Base-by-base conservation (phyloP, 2,113 vertebrate species). In the Malurus alboscapulatus region DNA sequence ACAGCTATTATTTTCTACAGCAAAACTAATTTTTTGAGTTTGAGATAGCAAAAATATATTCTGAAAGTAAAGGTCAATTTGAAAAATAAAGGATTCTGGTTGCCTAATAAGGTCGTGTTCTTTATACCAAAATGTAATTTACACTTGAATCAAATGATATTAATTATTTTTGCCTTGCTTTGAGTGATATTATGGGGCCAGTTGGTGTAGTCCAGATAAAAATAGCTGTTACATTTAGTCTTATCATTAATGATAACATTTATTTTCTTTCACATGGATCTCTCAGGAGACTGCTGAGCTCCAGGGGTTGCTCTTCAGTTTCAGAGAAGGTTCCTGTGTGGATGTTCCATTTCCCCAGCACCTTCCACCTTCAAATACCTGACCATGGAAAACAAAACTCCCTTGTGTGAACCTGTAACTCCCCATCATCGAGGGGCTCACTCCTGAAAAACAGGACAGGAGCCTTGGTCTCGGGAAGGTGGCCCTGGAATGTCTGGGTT, bases 121-220 rank as follows among this genome's bases (percentile, higher is more conserved):
- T 92, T 91, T 65, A 77, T 63, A 78, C 40, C 67, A 88, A 94
- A 79, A 73, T 61, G 42, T 69, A 95, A 94, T 88, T 69, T 95
- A 73, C 50, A 59, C 53, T 66, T 54, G 75, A 81, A 66, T 68
- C 15, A 22, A 67, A 83, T 69, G 26, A 93, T 25, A 30, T 84
- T 95, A 79, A 89, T 95, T 94, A 55, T 85, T 73, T 73, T 44
- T 90, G 65, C n/a, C 44, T 87, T 67, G 44, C 55, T 78, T 83
- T 81, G 77, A 89, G 42, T 78, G 62, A 91, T 91, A 63, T 47
- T 91, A 84, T 79, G 51, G 55, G 74, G 15, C 44, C 25, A 29
- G 21, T 85, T 90, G 55, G 59, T 73, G 74, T 40, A 53, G 71
- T 76, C 83, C 47, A 73, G 75, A 80, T 88, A 83, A 92, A 93